Evolutionary conservation across 2,113 vertebrate species (phyloP), one percentile per base, ranked within the genome.

Genomic region (Aix galericulata): DNA sequence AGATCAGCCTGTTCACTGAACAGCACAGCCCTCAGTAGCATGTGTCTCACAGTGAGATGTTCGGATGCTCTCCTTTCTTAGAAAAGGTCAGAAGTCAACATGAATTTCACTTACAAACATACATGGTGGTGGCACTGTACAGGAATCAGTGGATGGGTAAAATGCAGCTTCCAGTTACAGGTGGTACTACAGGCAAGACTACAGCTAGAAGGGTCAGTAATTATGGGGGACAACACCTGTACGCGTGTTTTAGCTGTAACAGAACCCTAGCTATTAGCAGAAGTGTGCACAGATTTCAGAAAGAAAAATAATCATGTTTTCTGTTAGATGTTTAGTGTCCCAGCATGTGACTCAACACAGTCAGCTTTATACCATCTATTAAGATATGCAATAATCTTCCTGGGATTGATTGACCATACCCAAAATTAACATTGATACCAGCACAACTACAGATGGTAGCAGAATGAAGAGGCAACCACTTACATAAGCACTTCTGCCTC

Each of bases 321-420:
- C 52, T 31, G 23, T 34, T 62, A 53, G 66, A 42, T 29, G 55
- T 76, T 87, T 4, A 11, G 48, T 1, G 15, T 59, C 62, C 21
- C 48, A 7, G 36, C 69, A n/a, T 23, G 86, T 38, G 86, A 86
- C 86, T 86, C 38, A 4, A 53, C 52, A 40, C 56, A 76, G 69
- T 87, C 79, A 50, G 75, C 73, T 83, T 81, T 76, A 62, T 17
- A 91, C 60, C 68, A n/a, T 42, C 94, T 76, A 83, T 73, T 94
- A 60, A 82, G 59, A 94, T 26, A 86, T 0, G 9, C 40, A 83
- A 46, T 32, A 55, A 88, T 63, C 60, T 69, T 7, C 31, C 6
- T 0, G n/a, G 76, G 50, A 93, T 69, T 83, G 40, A 58, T 71
- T 7, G 20, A 82, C 66, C 48, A 20, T 42, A 62, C 77, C 64